A percentile compares a stretch with the other conserved stretches of the same genome.
Evolutionary conservation across 1,140 invertebrate genomes (phyloP).

Genomic region (Drosophila kanapiae): DNA sequence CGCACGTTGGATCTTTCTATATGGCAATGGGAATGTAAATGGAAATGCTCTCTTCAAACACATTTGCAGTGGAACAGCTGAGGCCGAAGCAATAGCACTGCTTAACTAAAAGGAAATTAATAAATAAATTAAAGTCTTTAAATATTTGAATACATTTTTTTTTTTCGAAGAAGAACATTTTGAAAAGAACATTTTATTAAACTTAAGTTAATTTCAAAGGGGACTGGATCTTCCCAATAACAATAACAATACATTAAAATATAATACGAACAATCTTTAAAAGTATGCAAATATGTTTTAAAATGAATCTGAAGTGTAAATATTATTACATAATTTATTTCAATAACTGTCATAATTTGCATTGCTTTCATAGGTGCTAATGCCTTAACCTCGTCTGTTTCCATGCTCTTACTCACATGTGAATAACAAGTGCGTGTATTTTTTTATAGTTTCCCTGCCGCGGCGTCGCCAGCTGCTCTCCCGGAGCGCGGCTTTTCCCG

Average conservation of each 20-base stretch:
- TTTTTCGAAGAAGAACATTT: no score
- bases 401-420: slow-evolving; percentile 23
- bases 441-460: slow-evolving; percentile 63
- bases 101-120: no score
- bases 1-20: slow-evolving; percentile 9
- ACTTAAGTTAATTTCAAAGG: no score
- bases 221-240: no score
- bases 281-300: no score
- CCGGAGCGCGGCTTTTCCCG: slow-evolving; percentile 49
- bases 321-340: not conserved
- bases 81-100: not conserved
- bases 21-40: slow-evolving; percentile 6
- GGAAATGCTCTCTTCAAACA: slow-evolving; percentile 1
- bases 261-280: no score
- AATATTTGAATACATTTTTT: no score
- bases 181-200: not conserved
- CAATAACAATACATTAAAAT: no score
- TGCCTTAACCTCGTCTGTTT: slow-evolving; percentile 4
- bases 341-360: not conserved
- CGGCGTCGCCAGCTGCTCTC: slow-evolving; percentile 50
- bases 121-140: no score
- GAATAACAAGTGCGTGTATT: slow-evolving; percentile 60
- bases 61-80: slow-evolving; percentile 12
- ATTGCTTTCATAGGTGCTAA: not conserved
- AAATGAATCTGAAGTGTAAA: no score